Evolutionary conservation across 2,797 vertebrate species (phyloP).

Genomic region (Phataginus tetradactyla): DNA sequence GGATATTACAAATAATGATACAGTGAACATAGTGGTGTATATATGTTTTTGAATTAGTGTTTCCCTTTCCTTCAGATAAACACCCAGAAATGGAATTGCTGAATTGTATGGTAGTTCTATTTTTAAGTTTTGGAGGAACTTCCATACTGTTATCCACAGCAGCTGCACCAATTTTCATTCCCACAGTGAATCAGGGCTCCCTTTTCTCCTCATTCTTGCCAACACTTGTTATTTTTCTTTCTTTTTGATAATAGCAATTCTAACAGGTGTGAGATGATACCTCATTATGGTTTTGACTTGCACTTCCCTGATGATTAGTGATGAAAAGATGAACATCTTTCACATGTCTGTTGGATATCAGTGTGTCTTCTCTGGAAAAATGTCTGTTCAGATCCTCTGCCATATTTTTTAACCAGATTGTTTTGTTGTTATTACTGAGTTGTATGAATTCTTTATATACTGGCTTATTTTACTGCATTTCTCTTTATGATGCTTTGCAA

Average conservation of each 20-base stretch:
- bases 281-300: background rate
- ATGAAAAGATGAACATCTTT: background rate
- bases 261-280: background rate
- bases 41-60: background rate
- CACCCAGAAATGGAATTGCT: background rate
- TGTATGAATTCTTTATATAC: background rate
- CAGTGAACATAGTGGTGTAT: background rate
- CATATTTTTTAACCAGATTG: background rate
- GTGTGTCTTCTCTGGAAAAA: background rate
- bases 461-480: too few relatives aligned
- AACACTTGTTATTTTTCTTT: background rate
- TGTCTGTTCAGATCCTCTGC: background rate
- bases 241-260: background rate
- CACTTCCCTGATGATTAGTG: background rate
- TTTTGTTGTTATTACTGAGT: background rate
- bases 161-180: background rate
- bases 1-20: background rate
- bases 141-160: background rate
- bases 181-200: background rate
- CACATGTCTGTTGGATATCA: background rate
- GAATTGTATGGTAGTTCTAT: background rate
- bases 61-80: background rate
- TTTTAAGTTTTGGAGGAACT: background rate
- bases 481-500: too few relatives aligned
- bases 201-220: background rate